These are phyloP conservation scores for Steromphala cineraria DNA, from an alignment of 2,888 invertebrate genomes.

Conservation along the genomic window DNA sequence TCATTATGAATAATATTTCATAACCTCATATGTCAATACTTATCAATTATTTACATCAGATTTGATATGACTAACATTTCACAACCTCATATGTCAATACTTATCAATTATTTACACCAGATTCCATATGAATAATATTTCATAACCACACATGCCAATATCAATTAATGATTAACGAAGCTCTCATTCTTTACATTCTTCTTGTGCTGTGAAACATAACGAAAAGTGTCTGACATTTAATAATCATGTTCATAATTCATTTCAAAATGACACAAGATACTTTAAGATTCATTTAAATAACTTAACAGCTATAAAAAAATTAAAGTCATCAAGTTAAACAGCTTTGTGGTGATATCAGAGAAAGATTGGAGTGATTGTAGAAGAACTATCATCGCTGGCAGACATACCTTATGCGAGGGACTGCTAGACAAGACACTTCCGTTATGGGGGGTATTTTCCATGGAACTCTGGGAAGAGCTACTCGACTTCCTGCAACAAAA, in stretches of 20 bases:
- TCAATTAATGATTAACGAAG: neutral
- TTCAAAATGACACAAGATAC: neutral
- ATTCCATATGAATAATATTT: neutral
- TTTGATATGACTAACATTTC: neutral
- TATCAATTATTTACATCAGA: no score
- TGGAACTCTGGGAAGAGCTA: slow-evolving; percentile 67
- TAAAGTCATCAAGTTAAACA: no score
- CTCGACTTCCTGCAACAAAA: slow-evolving; percentile 64
- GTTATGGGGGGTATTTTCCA: slow-evolving; percentile 37
- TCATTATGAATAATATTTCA: no score
- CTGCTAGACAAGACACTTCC: slow-evolving; percentile 14
- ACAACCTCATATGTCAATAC: neutral
- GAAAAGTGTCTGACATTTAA: neutral
- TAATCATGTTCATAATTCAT: neutral
- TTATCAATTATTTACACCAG: neutral
- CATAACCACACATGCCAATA: neutral
- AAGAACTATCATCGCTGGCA: neutral
- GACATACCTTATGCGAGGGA: slow-evolving; percentile 28
- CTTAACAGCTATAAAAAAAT: no score
- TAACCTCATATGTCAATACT: no score
- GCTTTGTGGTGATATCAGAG: no score
- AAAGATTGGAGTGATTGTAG: no score
- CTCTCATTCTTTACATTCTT: neutral
- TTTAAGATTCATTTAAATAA: no score
- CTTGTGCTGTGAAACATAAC: neutral